Evolutionary conservation across 2,888 invertebrate species (phyloP).

Genomic region (Harpalus rubripes): DNA sequence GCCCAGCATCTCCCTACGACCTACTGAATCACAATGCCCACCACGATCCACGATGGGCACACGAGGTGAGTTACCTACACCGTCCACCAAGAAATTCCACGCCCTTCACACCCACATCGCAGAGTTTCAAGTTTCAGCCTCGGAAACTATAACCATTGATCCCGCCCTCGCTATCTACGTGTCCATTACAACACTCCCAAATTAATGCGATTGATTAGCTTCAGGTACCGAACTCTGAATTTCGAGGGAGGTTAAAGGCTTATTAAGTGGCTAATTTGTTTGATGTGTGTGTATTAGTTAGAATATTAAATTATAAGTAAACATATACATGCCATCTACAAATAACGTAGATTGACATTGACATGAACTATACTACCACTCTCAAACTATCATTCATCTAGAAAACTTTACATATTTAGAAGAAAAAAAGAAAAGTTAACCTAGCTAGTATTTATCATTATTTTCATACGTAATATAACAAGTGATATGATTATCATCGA

Average conservation of each 20-base stretch:
- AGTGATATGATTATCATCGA: too few relatives aligned
- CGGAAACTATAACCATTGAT: slow-evolving; percentile 9
- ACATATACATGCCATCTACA: background rate
- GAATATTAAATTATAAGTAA: background rate
- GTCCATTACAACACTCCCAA: background rate
- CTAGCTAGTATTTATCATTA: too few relatives aligned
- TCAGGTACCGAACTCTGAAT: background rate
- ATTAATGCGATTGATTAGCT: slow-evolving; percentile 25
- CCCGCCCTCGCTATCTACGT: background rate
- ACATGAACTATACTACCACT: too few relatives aligned
- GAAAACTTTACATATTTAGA: too few relatives aligned
- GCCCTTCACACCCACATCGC: too few relatives aligned
- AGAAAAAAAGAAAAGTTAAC: too few relatives aligned
- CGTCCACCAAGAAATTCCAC: background rate
- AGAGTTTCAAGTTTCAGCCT: too few relatives aligned
- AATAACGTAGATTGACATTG: background rate
- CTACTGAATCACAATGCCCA: slow-evolving; percentile 79
- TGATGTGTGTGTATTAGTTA: background rate
- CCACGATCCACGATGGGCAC: slow-evolving; percentile 79
- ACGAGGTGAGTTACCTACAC: slow-evolving; percentile 75
- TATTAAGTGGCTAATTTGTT: background rate
- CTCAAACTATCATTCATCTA: too few relatives aligned
- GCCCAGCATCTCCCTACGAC: slow-evolving; percentile 78
- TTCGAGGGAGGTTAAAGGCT: background rate
- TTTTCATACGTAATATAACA: too few relatives aligned